Conservation (phyloP, 2,797 vertebrate species). For the Poecilia wingei region DNA sequence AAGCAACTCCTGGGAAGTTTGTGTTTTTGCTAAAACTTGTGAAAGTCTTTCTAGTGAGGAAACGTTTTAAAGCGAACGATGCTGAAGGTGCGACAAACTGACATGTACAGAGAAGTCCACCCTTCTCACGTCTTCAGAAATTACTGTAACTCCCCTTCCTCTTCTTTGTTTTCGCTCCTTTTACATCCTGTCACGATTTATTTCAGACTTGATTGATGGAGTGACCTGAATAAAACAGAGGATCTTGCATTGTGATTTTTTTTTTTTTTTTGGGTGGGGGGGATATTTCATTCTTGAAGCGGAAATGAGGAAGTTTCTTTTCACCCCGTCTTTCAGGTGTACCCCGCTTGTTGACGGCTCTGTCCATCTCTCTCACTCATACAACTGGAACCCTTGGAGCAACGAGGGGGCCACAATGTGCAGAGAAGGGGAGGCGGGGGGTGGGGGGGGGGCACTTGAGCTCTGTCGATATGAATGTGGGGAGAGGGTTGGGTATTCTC, state of each 20-base stretch:
- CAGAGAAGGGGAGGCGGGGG: constrained; percentile 66
- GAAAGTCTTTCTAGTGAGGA: not conserved
- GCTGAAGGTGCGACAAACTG: constrained; percentile 39
- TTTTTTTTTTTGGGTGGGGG: constrained; percentile 28
- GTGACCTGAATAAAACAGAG: constrained; percentile 69
- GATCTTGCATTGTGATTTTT: constrained; percentile 63
- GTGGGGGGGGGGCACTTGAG: constrained; percentile 78
- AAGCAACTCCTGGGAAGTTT: not conserved
- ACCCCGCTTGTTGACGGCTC: constrained; percentile 62
- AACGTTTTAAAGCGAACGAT: not conserved
- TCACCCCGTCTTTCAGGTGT: constrained; percentile 78
- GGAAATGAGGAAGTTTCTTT: constrained; percentile 64
- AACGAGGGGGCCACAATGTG: constrained; percentile 78
- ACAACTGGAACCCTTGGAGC: constrained; percentile 71
- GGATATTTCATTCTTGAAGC: constrained; percentile 72
- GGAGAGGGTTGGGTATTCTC: constrained; percentile 45
- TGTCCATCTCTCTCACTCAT: constrained; percentile 69
- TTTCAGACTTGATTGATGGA: constrained; percentile 78
- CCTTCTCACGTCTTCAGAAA: constrained; percentile 61
- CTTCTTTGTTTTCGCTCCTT: constrained; percentile 60
- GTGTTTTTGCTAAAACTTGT: not conserved
- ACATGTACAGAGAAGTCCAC: constrained; percentile 25
- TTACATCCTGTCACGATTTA: constrained; percentile 70
- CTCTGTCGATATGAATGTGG: constrained; percentile 67
- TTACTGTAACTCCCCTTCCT: constrained; percentile 65